Base-by-base conservation (phyloP, 2,888 invertebrate species). In the Nomada fucata region DNA sequence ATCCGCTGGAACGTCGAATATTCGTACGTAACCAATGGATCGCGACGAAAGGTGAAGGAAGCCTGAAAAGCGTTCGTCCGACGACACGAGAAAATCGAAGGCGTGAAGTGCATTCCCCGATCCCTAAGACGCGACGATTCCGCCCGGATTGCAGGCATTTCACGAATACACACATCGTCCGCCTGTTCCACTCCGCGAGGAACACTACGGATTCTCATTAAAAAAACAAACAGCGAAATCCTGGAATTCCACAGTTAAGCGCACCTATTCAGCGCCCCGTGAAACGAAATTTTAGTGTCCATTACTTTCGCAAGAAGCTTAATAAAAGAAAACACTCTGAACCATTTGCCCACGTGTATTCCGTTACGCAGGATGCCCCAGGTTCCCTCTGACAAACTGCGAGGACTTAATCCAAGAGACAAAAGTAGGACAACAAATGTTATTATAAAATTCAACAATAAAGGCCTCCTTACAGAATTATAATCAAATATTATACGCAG, bases 181-280 rank as follows among this genome's bases (percentile, higher is more conserved):
- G 4, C 2, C 23, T 20, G 20, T 23, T 26, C 20, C 55, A 1
- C 20, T n/a, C 20, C 44, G 13, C 7, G 3, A 57, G 20, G 47
- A 18, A 36, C 29, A 52, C 20, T 53, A 53, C 44, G 47, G 44
- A 53, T 75, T 80, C 72, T 65, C 69, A 73, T 80, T 82, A 76
- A 76, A 76, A 76, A 72, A 11, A 13, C 72, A 29, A 60, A 42
- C 59, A 26, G 18, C 55, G 50, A 64, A 55, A 29, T 72, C 47
- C 2, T 20, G 36, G 44, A 42, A 80, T 52, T 55, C 15, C 13
- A 15, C 52, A 20, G 5, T 13, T 23, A 65, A 65, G 63, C 20
- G 15, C 53, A 50, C 61, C 44, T 47, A 55, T 47, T 13, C 63
- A 75, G 63, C 60, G 61, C 26, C 50, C n/a, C 13, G 13, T n/a